These are phyloP conservation scores for Erpetoichthys calabaricus DNA, from an alignment of 2,797 vertebrate genomes.

Conservation along the genomic window DNA sequence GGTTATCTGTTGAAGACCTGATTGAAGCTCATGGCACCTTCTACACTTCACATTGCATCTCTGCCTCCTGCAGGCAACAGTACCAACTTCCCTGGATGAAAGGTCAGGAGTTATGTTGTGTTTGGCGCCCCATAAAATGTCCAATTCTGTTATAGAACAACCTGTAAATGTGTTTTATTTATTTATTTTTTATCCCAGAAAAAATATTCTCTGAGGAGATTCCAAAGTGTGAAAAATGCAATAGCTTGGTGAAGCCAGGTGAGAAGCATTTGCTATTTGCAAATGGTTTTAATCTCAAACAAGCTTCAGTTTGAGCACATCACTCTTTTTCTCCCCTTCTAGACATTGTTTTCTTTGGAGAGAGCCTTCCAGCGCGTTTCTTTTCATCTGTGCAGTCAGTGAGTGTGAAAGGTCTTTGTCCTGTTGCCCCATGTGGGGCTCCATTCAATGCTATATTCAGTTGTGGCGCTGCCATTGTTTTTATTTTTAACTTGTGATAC, in stretches of 20 bases:
- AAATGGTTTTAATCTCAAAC: no score
- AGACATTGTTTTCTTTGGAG: constrained; percentile 88
- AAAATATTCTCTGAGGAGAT: constrained; percentile 68
- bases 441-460: no score
- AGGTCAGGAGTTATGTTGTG: constrained; percentile 39
- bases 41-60: constrained; percentile 73
- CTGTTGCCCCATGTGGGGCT: neutral
- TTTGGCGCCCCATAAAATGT: neutral
- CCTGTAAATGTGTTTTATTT: neutral
- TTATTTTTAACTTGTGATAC: neutral
- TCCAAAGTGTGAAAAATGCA: constrained; percentile 72
- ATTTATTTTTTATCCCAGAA: constrained; percentile 33
- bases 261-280: constrained; percentile 10
- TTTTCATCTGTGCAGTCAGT: constrained; percentile 71
- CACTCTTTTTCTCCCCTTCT: constrained; percentile 2
- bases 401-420: constrained; percentile 22
- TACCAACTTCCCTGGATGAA: constrained; percentile 81
- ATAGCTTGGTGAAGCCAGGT: constrained; percentile 75
- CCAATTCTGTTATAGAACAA: neutral
- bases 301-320: neutral
- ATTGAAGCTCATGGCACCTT: constrained; percentile 84
- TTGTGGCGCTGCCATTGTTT: fast-evolving
- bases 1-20: constrained; percentile 60
- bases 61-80: constrained; percentile 50
- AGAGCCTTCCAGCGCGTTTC: constrained; percentile 70